Evolutionary conservation across 2,113 vertebrate genomes (phyloP).

Genomic region (Heterotilapia buettikoferi): DNA sequence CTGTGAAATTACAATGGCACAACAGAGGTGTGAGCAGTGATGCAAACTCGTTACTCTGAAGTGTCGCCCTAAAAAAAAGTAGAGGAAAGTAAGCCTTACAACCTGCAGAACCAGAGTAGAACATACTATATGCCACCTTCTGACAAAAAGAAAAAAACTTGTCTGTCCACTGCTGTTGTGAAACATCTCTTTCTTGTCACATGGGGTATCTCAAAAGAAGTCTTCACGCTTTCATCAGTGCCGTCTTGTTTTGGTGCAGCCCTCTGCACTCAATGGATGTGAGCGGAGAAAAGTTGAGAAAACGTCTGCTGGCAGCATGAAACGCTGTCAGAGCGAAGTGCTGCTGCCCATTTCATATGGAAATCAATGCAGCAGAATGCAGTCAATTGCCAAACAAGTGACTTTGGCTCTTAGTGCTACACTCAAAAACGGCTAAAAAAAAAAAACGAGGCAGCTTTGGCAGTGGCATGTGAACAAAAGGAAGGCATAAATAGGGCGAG

Average conservation of each 20-base stretch:
- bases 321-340: constrained; percentile 65
- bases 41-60: constrained; percentile 66
- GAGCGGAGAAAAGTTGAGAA: constrained; percentile 37
- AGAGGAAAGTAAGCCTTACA: constrained; percentile 40
- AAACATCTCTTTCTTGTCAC: constrained; percentile 60
- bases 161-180: constrained; percentile 6
- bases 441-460: constrained; percentile 38
- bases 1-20: constrained; percentile 72
- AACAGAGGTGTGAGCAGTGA: constrained; percentile 59
- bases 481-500: constrained; percentile 34
- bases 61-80: constrained; percentile 54
- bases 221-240: constrained; percentile 59
- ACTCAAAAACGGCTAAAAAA: constrained; percentile 60
- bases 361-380: constrained; percentile 76
- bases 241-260: constrained; percentile 63
- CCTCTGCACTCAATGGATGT: constrained; percentile 45
- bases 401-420: constrained; percentile 69
- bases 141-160: constrained; percentile 24
- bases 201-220: constrained; percentile 46
- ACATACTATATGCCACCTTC: background rate
- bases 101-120: constrained; percentile 23
- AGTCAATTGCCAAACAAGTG: constrained; percentile 80
- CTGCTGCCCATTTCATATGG: constrained; percentile 77
- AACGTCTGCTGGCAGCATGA: constrained; percentile 61
- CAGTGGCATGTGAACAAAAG: constrained; percentile 30